Evolutionary conservation across 2,888 invertebrate genomes (phyloP), one percentile per base, ranked within the genome.

Genomic region (Eupelmus urozonus): DNA sequence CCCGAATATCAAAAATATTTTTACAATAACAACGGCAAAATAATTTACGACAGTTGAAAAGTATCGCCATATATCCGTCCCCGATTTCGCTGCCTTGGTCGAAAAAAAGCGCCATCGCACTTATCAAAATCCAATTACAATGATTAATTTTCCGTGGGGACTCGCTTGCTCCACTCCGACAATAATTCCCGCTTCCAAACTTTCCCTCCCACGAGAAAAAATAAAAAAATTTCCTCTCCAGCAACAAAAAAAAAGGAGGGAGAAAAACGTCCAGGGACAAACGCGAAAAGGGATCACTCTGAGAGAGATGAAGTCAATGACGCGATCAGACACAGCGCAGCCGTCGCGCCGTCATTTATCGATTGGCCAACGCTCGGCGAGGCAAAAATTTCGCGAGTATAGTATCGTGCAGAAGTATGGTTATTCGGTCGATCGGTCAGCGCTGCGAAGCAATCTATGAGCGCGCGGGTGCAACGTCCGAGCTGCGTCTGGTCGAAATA

Each of bases 81-180:
- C 45, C 49, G 63, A 65, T 65, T 65, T 42, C 13, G 20, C 27
- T 1, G 18, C 1, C 40, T 5, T 34, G 9, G 9, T 3, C 3
- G 34, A 34, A 34, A 34, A 34, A 34, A 34, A 34, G 34, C 3
- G 34, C n/a, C 3, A 34, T 34, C 34, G 34, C 51, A 51, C 51
- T 51, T 65, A 66, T 66, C 49, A 66, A 66, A 66, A 51, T 66
- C 49, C 65, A 66, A 66, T 66, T 66, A 29, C 27, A 42, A 29
- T 51, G 65, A 66, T 51, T 66, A 66, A 66, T 66, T 66, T 51
- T 49, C 49, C 65, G 3, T 3, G 29, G 65, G 29, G 29, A 51
- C 25, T n/a, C n/a, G 11, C 11, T 13, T 16, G 45, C 13, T 45
- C 18, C 55, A 13, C 20, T 25, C 55, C 25, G 25, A 45, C 55